phyloP scores from a whole-genome alignment of 2,113 vertebrate genomes.

The Scatophagus argus region DNA sequence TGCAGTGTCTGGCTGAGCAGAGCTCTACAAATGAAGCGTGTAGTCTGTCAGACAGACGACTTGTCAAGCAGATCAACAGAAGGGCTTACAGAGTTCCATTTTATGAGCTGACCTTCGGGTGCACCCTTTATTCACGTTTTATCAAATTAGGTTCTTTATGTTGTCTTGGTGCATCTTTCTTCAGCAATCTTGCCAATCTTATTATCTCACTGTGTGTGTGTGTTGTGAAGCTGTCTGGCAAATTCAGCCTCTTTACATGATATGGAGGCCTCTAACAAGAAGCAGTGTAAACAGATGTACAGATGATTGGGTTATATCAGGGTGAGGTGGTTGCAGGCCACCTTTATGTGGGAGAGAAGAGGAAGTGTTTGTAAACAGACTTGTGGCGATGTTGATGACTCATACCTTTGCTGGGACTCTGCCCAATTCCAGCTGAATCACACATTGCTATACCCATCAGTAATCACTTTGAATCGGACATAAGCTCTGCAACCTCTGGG shows the following conservation, averaged over 20 bases:
- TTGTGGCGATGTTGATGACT: constrained; percentile 62
- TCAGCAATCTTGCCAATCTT: background rate
- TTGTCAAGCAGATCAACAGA: constrained; percentile 18
- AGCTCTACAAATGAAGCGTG: constrained; percentile 16
- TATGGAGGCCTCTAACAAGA: constrained; percentile 5
- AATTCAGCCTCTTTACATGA: constrained; percentile 3
- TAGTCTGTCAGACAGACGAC: constrained; percentile 18
- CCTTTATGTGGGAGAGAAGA: constrained; percentile 51
- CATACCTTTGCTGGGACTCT: constrained; percentile 58
- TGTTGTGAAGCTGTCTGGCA: constrained; percentile 1
- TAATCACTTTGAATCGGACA: constrained; percentile 33
- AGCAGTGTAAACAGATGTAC: constrained; percentile 47
- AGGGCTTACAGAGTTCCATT: constrained; percentile 6
- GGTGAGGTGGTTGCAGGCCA: constrained; percentile 47
- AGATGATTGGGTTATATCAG: constrained; percentile 49
- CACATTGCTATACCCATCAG: constrained; percentile 33
- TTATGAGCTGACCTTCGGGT: constrained; percentile 7
- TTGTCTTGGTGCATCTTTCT: background rate
- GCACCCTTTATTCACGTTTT: background rate
- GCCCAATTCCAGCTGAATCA: constrained; percentile 59
- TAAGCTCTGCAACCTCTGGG: constrained; percentile 34
- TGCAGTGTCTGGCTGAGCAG: background rate
- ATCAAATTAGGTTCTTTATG: background rate
- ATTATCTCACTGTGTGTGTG: background rate
- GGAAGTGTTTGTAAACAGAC: constrained; percentile 67